phyloP scores from a whole-genome alignment of 2,888 invertebrate species.

The Leucozona laternaria region DNA sequence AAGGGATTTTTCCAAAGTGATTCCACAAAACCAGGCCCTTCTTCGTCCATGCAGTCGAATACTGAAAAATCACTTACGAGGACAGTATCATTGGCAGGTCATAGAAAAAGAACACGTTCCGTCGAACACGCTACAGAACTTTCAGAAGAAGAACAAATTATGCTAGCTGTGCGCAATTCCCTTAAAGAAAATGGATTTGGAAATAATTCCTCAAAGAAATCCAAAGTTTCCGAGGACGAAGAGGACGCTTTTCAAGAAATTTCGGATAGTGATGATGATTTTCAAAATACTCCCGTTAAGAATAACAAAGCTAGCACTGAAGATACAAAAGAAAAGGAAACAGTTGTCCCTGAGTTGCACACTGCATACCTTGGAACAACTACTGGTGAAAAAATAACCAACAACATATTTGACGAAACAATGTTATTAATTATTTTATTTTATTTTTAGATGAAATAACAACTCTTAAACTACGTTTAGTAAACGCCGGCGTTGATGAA shows the following conservation, averaged over 20 bases:
- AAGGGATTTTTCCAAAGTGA: constrained; percentile 62
- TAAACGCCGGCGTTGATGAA: constrained; percentile 80
- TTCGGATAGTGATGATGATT: constrained; percentile 70
- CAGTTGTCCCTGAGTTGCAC: constrained; percentile 21
- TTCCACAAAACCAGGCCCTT: constrained; percentile 38
- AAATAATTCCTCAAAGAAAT: constrained; percentile 40
- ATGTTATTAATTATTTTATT: background rate
- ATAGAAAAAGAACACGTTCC: constrained; percentile 52
- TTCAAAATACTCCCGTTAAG: constrained; percentile 49
- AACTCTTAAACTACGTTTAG: constrained; percentile 80
- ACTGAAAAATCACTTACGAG: constrained; percentile 39
- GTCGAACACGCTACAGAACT: constrained; percentile 78
- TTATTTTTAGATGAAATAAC: constrained; percentile 78
- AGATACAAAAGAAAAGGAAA: constrained; percentile 13
- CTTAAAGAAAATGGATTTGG: constrained; percentile 80
- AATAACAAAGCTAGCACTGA: constrained; percentile 1
- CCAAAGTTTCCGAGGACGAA: constrained; percentile 32
- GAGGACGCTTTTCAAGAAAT: constrained; percentile 58
- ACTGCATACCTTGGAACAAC: constrained; percentile 51
- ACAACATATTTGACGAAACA: background rate
- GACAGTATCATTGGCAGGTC: constrained; percentile 5
- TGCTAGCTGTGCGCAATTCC: constrained; percentile 83
- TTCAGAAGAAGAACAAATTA: constrained; percentile 82
- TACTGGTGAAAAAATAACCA: constrained; percentile 20
- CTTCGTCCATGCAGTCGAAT: constrained; percentile 19